A percentile compares a stretch with the other conserved stretches of the same genome.
These are phyloP conservation scores for Orchestes rusci DNA, from an alignment of 2,888 invertebrate species.

Conservation along the genomic window DNA sequence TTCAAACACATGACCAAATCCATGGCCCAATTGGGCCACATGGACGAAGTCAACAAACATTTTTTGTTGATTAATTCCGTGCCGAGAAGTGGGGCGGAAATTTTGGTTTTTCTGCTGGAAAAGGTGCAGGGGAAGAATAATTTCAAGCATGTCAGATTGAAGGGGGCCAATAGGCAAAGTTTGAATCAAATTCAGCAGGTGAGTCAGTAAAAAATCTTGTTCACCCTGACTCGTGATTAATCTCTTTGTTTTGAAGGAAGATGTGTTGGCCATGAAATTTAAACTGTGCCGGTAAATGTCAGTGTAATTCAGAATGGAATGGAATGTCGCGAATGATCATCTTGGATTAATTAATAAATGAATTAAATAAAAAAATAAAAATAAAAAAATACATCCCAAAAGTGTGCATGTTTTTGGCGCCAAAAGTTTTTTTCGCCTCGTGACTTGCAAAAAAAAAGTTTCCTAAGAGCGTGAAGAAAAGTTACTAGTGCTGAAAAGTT, in stretches of 20 bases:
- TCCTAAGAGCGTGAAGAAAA: too few relatives aligned
- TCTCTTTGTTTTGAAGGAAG: not conserved
- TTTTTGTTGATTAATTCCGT: slow-evolving; percentile 54
- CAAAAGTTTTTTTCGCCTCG: too few relatives aligned
- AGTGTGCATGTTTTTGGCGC: too few relatives aligned
- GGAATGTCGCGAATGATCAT: too few relatives aligned
- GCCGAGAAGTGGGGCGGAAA: slow-evolving; percentile 54
- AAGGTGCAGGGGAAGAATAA: slow-evolving; percentile 53
- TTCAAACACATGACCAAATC: slow-evolving; percentile 46
- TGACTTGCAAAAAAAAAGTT: too few relatives aligned
- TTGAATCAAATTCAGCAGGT: slow-evolving; percentile 42
- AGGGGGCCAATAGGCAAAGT: slow-evolving; percentile 34
- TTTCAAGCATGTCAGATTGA: slow-evolving; percentile 51
- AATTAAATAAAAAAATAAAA: too few relatives aligned
- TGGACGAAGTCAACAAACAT: slow-evolving; percentile 47
- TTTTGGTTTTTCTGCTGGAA: slow-evolving; percentile 52
- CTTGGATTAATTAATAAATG: too few relatives aligned
- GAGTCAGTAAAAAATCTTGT: slow-evolving; percentile 35
- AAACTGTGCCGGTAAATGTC: too few relatives aligned
- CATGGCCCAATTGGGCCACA: slow-evolving; percentile 45
- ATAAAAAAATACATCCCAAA: too few relatives aligned
- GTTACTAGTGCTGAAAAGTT: too few relatives aligned
- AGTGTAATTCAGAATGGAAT: too few relatives aligned
- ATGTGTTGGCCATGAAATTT: not conserved
- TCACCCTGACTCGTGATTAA: not conserved